phyloP scores from a whole-genome alignment of 1,140 invertebrate genomes.

The Campodea augens region DNA sequence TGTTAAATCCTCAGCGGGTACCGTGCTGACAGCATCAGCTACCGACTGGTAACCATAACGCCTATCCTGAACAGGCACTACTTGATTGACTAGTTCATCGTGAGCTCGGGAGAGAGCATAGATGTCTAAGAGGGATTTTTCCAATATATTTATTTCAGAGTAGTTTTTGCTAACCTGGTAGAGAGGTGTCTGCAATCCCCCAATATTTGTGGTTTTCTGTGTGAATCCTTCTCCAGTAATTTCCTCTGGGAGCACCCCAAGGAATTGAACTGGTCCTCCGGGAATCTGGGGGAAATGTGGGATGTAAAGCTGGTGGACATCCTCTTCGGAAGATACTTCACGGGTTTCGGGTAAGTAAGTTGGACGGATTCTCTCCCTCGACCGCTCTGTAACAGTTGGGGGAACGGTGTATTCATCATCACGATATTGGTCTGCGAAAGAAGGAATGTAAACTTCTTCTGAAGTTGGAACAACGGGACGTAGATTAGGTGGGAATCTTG shows the following conservation, averaged over 20 bases:
- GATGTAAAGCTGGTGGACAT: too few species aligned
- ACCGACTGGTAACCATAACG: not conserved
- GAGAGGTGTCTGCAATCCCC: too few species aligned
- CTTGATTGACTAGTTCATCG: not conserved
- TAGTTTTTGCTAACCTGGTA: too few species aligned
- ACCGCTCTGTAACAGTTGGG: not conserved
- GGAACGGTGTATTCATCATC: not conserved
- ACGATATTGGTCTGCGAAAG: not conserved
- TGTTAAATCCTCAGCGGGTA: constrained; percentile 9
- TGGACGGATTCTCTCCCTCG: not conserved
- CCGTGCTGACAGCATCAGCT: not conserved
- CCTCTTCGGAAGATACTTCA: too few species aligned
- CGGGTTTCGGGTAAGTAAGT: not conserved
- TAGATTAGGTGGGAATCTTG: constrained; percentile 50
- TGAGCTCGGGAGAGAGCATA: not conserved
- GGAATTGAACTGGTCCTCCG: not conserved
- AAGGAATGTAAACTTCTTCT: not conserved
- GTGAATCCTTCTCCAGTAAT: too few species aligned
- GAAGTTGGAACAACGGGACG: not conserved
- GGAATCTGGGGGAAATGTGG: not conserved
- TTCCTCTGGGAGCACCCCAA: not conserved
- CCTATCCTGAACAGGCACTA: not conserved
- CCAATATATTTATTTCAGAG: too few species aligned
- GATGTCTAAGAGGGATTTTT: not conserved
- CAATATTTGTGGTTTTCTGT: too few species aligned